A percentile compares a stretch with the other conserved stretches of the same genome.
Evolutionary conservation across 1,140 invertebrate genomes (phyloP).

Genomic region (Saccostrea glomerata): DNA sequence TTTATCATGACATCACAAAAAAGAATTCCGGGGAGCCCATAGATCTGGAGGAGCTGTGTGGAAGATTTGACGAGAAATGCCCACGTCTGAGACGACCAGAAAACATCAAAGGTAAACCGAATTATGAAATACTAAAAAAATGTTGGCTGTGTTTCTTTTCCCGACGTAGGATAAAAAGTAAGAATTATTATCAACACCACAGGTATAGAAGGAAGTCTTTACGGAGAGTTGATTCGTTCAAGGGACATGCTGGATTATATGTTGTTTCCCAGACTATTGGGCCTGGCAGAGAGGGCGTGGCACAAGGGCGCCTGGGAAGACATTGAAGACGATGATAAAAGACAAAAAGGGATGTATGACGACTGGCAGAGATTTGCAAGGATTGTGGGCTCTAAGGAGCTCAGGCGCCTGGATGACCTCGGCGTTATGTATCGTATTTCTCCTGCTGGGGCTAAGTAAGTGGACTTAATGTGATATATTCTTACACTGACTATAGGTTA

Average conservation of each 20-base stretch:
- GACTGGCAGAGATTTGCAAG: slow-evolving; percentile 74
- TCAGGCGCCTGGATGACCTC: slow-evolving; percentile 68
- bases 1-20: slow-evolving; percentile 54
- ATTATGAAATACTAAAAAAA: too few species aligned
- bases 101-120: slow-evolving; percentile 66
- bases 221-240: slow-evolving; percentile 62
- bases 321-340: slow-evolving; percentile 23
- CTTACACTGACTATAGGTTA: too few species aligned
- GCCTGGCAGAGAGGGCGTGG: slow-evolving; percentile 71
- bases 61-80: slow-evolving; percentile 23
- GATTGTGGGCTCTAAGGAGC: slow-evolving; percentile 68
- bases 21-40: slow-evolving; percentile 44
- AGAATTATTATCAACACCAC: not conserved
- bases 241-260: slow-evolving; percentile 60
- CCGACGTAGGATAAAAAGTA: too few species aligned
- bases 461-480: too few species aligned
- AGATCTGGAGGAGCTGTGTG: slow-evolving; percentile 32
- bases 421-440: slow-evolving; percentile 71
- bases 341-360: slow-evolving; percentile 43
- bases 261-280: slow-evolving; percentile 66
- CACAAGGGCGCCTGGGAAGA: slow-evolving; percentile 68
- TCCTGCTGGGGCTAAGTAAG: slow-evolving; percentile 73
- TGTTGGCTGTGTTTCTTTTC: too few species aligned
- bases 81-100: slow-evolving; percentile 55
- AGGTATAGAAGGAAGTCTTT: slow-evolving; percentile 63